Evolutionary conservation across 2,797 vertebrate genomes (phyloP), one percentile per base, ranked within the genome.

Genomic region (Karalla daura): DNA sequence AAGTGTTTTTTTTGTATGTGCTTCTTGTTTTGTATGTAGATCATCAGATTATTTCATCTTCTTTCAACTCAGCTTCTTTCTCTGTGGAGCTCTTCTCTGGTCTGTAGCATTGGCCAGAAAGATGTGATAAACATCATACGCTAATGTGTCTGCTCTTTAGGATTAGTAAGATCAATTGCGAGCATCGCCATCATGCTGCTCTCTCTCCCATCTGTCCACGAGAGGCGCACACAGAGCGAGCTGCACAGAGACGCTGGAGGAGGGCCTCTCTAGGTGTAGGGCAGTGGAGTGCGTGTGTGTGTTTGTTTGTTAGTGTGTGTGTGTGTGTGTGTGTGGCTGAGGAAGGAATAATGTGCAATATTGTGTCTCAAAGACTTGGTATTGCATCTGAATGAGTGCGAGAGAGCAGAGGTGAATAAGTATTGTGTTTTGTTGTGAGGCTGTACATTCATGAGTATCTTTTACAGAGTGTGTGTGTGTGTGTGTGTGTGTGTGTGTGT

Each of bases 81-180:
- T 60, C 64, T n/a, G 25, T 39, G 60, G 76, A 71, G 35, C 33
- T 54, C 49, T 65, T 76, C 13, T 78, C 70, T 41, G 56, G n/a
- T 56, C 28, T 70, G 47, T 39, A 55, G 32, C 25, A 54, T 79
- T 88, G 74, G 64, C 59, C 41, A 67, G 28, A 33, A 74, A 63
- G 74, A 77, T 80, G 75, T 79, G 68, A 83, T 72, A 78, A 85
- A 77, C 70, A 70, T 67, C 76, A 78, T 75, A 82, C 30, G 52
- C 67, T 25, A 6, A 73, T 65, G 85, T 82, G 72, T 84, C 84
- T 85, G 63, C 76, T 76, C 70, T 70, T 82, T 72, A 45, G 64
- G 76, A 82, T 79, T 88, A 88, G 87, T 80, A 71, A 89, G 76
- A 76, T 88, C 83, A 84, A 80, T 86, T 73, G 63, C 47, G 50